Evolutionary conservation across 1,140 invertebrate species (phyloP).

Genomic region (Bilobella aurantiaca): DNA sequence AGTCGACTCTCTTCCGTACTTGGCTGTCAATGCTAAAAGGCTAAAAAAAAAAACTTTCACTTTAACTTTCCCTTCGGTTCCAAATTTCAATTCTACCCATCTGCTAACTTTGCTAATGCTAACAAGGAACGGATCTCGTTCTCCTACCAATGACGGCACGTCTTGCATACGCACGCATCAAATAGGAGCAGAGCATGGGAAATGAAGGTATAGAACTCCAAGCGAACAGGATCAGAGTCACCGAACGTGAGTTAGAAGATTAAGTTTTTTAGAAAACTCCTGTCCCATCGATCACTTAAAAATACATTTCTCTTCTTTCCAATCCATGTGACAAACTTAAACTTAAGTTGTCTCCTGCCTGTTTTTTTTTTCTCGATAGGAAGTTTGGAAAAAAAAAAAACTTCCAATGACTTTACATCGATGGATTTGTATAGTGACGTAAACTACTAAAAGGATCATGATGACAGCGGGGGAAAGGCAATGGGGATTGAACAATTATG

Average conservation of each 20-base stretch:
- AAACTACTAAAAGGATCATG: too few species aligned
- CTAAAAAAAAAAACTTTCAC: not conserved
- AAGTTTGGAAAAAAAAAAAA: not conserved
- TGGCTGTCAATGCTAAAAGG: too few species aligned
- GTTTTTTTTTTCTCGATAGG: not conserved
- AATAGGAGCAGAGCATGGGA: not conserved
- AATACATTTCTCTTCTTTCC: not conserved
- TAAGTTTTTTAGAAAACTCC: not conserved
- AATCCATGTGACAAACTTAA: not conserved
- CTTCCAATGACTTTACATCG: too few species aligned
- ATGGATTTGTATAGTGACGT: too few species aligned
- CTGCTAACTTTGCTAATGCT: too few species aligned
- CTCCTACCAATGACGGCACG: too few species aligned
- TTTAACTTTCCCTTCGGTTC: not conserved
- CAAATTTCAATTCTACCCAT: not conserved
- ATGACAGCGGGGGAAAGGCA: too few species aligned
- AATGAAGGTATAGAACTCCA: not conserved
- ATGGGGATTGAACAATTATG: too few species aligned
- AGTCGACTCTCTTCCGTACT: too few species aligned
- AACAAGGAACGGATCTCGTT: too few species aligned
- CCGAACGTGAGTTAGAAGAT: too few species aligned
- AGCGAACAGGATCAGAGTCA: not conserved
- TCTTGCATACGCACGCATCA: too few species aligned
- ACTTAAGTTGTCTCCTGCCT: not conserved
- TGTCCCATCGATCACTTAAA: slow-evolving; percentile 5